These are phyloP conservation scores for Andricus curvator DNA, from an alignment of 2,888 invertebrate species.

Conservation along the genomic window DNA sequence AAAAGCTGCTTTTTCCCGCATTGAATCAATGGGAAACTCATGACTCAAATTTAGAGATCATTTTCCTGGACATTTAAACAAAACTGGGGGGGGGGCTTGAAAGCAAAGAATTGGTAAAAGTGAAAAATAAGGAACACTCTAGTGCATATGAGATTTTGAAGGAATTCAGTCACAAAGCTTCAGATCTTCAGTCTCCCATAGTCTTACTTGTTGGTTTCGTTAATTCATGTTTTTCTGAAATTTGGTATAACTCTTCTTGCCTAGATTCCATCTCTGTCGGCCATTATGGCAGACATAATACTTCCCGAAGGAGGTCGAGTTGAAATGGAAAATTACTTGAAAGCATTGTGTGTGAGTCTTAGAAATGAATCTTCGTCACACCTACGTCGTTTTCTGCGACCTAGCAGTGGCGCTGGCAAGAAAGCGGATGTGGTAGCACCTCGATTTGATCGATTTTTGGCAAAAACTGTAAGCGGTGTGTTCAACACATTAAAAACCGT, in stretches of 20 bases:
- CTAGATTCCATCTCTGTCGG: conserved; percentile 63
- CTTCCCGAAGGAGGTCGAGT: conserved; percentile 72
- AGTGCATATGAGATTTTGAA: too few species aligned
- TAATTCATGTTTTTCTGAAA: too few species aligned
- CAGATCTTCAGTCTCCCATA: too few species aligned
- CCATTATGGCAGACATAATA: conserved; percentile 66
- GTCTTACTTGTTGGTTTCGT: too few species aligned
- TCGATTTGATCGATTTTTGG: conserved; percentile 83
- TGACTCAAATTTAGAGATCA: too few species aligned
- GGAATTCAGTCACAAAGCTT: too few species aligned
- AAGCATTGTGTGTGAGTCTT: conserved; percentile 68
- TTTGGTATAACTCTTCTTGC: neutral
- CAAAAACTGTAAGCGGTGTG: conserved; percentile 88
- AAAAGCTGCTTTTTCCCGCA: too few species aligned
- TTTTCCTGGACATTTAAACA: too few species aligned
- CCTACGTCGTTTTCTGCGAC: conserved; percentile 70
- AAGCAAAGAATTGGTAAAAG: too few species aligned
- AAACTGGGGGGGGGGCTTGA: too few species aligned
- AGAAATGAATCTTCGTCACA: conserved; percentile 69
- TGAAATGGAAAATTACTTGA: conserved; percentile 72
- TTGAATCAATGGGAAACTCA: too few species aligned
- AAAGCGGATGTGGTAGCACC: conserved; percentile 80
- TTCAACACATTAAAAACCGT: conserved; percentile 89
- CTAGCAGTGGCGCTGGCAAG: conserved; percentile 73
- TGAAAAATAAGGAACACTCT: too few species aligned